Percentiles rank a stretch among this genome's conserved stretches.
Conservation (phyloP, 2,113 vertebrate species). For the Psettodes erumei region DNA sequence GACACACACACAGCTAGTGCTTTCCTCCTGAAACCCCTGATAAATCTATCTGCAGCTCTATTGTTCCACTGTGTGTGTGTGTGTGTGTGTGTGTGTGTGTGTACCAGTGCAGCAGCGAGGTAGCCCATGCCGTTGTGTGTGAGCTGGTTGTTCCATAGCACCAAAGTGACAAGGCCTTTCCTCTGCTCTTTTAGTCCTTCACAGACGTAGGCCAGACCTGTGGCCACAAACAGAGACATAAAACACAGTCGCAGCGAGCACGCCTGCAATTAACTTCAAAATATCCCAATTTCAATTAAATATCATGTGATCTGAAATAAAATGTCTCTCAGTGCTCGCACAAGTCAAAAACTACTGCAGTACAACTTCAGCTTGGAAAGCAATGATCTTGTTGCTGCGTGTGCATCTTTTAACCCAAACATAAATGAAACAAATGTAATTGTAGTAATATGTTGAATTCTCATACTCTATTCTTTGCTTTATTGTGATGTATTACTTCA, state of each 20-base stretch:
- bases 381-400: neutral
- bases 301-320: neutral
- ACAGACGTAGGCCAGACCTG: slow-evolving; percentile 93
- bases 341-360: neutral
- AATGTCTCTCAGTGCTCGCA: neutral
- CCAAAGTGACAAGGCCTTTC: slow-evolving; percentile 91
- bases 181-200: slow-evolving; percentile 96
- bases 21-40: slow-evolving; percentile 14
- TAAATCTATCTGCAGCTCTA: neutral
- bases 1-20: slow-evolving; percentile 6
- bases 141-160: slow-evolving; percentile 98
- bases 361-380: neutral
- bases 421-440: neutral
- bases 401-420: neutral
- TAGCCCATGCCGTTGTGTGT: slow-evolving; percentile 95
- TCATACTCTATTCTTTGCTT: neutral
- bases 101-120: slow-evolving; percentile 91
- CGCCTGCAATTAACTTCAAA: neutral
- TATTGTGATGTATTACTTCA: neutral
- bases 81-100: slow-evolving; percentile 33
- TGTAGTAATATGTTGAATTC: no score
- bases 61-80: neutral
- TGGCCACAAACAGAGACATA: slow-evolving; percentile 18
- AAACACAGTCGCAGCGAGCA: neutral
- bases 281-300: neutral